phyloP scores from a whole-genome alignment of 2,113 vertebrate genomes.

The Phoxinus phoxinus region DNA sequence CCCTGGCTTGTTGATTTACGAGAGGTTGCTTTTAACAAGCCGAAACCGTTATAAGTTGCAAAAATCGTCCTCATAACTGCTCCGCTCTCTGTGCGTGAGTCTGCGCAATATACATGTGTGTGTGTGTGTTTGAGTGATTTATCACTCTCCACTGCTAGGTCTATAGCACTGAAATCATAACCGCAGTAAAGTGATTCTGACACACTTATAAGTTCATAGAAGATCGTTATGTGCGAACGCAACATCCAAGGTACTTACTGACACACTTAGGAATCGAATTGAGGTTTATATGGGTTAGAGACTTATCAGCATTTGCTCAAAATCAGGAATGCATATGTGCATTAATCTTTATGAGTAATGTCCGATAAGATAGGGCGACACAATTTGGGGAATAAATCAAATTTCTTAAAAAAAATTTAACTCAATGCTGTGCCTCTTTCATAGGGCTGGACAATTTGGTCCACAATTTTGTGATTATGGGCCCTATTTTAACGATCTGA shows the following conservation, averaged over 20 bases:
- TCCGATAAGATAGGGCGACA: no score
- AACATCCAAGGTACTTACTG: background rate
- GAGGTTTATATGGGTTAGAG: no score
- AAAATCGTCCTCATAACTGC: conserved; percentile 70
- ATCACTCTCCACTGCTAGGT: conserved; percentile 57
- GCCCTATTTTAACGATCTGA: no score
- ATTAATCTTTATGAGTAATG: no score
- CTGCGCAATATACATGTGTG: background rate
- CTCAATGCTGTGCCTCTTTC: no score
- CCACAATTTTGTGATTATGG: no score
- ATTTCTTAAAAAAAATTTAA: no score
- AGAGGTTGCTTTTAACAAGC: conserved; percentile 73
- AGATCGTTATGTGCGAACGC: background rate
- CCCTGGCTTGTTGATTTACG: conserved; percentile 70
- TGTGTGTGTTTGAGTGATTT: conserved; percentile 64
- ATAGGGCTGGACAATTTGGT: no score
- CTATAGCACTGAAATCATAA: conserved; percentile 16
- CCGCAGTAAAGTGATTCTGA: background rate
- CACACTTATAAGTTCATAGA: background rate
- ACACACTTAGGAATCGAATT: background rate
- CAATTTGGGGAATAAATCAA: no score
- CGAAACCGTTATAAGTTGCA: conserved; percentile 72
- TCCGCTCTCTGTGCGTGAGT: conserved; percentile 35
- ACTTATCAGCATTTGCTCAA: no score
- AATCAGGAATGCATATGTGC: no score